phyloP scores from a whole-genome alignment of 2,888 invertebrate genomes.

The Diaperis boleti region DNA sequence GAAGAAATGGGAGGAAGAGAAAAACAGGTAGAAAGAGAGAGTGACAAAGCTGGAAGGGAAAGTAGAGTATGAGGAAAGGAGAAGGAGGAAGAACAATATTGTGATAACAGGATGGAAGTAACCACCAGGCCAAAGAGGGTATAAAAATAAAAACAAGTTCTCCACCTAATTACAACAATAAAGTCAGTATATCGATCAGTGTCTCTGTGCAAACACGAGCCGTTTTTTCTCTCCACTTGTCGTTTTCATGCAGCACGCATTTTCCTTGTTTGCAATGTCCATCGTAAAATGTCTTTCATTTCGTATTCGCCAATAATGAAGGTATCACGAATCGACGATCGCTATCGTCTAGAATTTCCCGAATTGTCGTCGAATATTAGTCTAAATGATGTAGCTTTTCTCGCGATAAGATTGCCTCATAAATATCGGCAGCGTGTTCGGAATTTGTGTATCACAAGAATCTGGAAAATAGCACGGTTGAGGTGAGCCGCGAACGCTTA shows the following conservation, averaged over 20 bases:
- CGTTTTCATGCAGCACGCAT: slow-evolving; percentile 34
- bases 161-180: slow-evolving; percentile 6
- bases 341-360: slow-evolving; percentile 29
- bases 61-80: no score
- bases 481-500: slow-evolving; percentile 43
- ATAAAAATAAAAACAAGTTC: no score
- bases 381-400: slow-evolving; percentile 30
- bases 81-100: no score
- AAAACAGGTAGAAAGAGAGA: no score
- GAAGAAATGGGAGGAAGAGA: no score
- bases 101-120: no score
- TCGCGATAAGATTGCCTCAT: slow-evolving; percentile 34
- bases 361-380: slow-evolving; percentile 35
- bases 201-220: slow-evolving; percentile 16
- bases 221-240: slow-evolving; percentile 7
- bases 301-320: slow-evolving; percentile 29
- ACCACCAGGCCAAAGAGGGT: no score
- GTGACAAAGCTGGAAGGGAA: no score
- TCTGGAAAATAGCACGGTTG: slow-evolving; percentile 42
- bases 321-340: slow-evolving; percentile 25
- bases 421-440: slow-evolving; percentile 40
- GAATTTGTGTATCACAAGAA: slow-evolving; percentile 46
- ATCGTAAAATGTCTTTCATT: slow-evolving; percentile 22
- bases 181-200: slow-evolving; percentile 15
- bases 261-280: slow-evolving; percentile 22